Base-by-base conservation (phyloP, 2,797 vertebrate genomes). In the Caiman crocodilus region DNA sequence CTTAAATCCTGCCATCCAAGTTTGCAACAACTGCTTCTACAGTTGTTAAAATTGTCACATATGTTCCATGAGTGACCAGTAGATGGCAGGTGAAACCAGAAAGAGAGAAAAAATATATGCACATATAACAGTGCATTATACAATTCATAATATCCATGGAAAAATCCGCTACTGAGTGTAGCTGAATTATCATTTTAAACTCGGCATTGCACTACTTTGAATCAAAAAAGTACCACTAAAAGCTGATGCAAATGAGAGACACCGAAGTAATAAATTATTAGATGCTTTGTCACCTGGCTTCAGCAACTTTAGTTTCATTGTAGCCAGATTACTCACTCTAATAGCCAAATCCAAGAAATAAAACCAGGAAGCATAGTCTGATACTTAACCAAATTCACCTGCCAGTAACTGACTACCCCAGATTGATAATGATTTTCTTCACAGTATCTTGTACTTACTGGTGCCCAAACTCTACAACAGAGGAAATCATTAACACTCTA, bases 371-470 rank as follows among this genome's bases (percentile, higher is more conserved):
- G 25, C 90, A 61, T 85, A 64, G 92, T 76, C 83, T 82, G 56
- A 15, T 94, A 59, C 5, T 82, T 85, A 73, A 74, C 42, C 82
- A 90, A 87, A 89, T 2, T 55, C 2, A 56, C 15, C 16, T 55
- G 15, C 84, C 35, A 63, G 55, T 80, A 35, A 61, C n/a, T 80
- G 89, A 90, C 89, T 90, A 94, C 58, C 76, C 76, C 23, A 77
- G 86, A 57, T n/a, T 88, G 57, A 77, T 76, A 88, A 69, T 88
- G 55, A 88, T 90, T 94, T 78, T 87, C 88, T 63, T 90, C 81
- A 83, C 6, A 79, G 84, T 42, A 82, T 2, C 86, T 82, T 26
- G 35, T 42, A 35, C 28, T 57, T 95, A 79, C 84, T 85, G 2
- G 0, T 80, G 63, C 69, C 79, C 11, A 88, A 6, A 63, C 21